Evolutionary conservation across 2,113 vertebrate genomes (phyloP), one percentile per base, ranked within the genome.

Genomic region (Aegotheles bennettii): DNA sequence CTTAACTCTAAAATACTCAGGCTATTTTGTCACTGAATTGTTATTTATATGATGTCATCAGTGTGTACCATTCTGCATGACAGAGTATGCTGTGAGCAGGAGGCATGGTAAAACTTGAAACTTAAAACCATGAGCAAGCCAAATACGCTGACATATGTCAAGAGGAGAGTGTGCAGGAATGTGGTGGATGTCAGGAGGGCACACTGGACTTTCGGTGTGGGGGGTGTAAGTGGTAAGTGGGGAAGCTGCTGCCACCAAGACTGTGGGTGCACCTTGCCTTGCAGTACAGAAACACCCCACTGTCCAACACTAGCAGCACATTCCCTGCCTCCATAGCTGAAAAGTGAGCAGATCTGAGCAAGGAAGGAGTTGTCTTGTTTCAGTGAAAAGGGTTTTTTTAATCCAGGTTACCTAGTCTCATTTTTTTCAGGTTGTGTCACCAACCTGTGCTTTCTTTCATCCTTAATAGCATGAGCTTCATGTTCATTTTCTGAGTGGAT

Each of bases 131-230:
- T 2, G 5, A 70, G 43, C 25, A 42, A 59, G 43, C 5, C 5
- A 33, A 35, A 31, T 8, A 26, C 33, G 16, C 20, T 9, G 21
- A 45, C 1, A 9, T 13, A 35, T 35, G 20, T 28, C 29, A 29
- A n/a, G 71, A 0, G 2, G 18, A 50, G 40, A 63, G n/a, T 1
- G 36, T 15, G 65, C 43, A 40, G 75, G 35, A 53, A 9, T 0
- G 0, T 3, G 43, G 20, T 16, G 29, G 47, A 11, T 28, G 10
- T 10, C 38, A 45, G 76, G 56, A 69, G 54, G n/a, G 33, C 36
- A 28, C 19, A 3, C 47, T 47, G 59, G 29, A 15, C 35, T 33
- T 26, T 48, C 51, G 63, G 12, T 3, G 1, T 21, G 45, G 45
- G 13, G 35, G 0, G 1, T 14, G 25, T 18, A 57, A 47, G 57